Conservation (phyloP, 2,888 invertebrate genomes). For the Ochlodes sylvanus region DNA sequence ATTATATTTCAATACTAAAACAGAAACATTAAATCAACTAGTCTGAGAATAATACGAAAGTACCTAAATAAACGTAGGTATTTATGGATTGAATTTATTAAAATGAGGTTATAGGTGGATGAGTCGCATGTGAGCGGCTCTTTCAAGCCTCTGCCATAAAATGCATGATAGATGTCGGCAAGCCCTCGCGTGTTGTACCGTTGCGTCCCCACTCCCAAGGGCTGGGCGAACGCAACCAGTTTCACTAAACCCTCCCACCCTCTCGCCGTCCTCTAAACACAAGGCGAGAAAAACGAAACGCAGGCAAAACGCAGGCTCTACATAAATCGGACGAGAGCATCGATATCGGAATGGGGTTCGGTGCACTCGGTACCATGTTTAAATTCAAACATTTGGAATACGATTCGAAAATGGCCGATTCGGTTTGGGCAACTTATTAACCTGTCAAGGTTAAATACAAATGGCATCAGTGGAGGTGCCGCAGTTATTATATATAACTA, state of each 20-base stretch:
- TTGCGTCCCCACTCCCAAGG: conserved; percentile 76
- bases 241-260: conserved; percentile 56
- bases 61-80: conserved; percentile 9
- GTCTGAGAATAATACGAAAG: conserved; percentile 9
- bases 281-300: conserved; percentile 50
- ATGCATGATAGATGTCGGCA: conserved; percentile 81
- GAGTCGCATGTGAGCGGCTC: conserved; percentile 74
- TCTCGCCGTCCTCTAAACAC: conserved; percentile 49
- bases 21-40: background rate
- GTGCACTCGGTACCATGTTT: conserved; percentile 79
- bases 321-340: conserved; percentile 62
- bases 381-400: conserved; percentile 71
- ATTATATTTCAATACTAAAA: background rate
- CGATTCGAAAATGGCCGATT: conserved; percentile 73
- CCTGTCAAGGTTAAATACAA: conserved; percentile 24
- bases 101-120: conserved; percentile 54
- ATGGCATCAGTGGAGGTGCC: conserved; percentile 26
- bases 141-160: conserved; percentile 77
- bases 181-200: conserved; percentile 78
- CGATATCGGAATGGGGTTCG: conserved; percentile 73
- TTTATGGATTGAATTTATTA: conserved; percentile 39
- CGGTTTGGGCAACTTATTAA: conserved; percentile 41
- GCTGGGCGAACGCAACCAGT: conserved; percentile 65
- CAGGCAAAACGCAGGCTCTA: conserved; percentile 54
- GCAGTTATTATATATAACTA: conserved; percentile 8